Percentiles rank a stretch among this genome's conserved stretches.
Conservation (phyloP, 2,797 vertebrate genomes). For the Oreochromis mossambicus region DNA sequence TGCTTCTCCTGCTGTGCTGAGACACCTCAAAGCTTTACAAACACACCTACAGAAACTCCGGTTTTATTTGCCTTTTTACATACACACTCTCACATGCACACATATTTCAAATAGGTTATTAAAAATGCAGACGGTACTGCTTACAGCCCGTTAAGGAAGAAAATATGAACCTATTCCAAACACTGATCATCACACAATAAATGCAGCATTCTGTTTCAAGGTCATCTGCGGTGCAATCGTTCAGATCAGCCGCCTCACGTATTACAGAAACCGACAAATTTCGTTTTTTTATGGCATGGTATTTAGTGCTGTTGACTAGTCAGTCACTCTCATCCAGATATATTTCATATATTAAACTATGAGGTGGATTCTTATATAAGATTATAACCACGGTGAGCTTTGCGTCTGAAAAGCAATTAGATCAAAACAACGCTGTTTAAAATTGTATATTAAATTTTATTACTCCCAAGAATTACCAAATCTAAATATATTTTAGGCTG, state of each 20-base stretch:
- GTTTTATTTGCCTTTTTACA: background rate
- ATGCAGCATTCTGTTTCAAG: background rate
- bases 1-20: constrained; percentile 62
- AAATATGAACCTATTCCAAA: background rate
- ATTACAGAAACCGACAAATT: background rate
- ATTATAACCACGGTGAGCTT: background rate
- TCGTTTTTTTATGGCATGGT: background rate
- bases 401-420: background rate
- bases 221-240: background rate
- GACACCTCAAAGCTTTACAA: constrained; percentile 29
- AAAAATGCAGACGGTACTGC: background rate
- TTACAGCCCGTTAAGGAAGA: background rate
- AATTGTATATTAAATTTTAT: background rate
- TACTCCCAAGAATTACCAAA: background rate
- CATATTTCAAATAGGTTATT: background rate
- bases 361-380: background rate
- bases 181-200: background rate
- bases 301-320: background rate
- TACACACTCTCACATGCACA: background rate
- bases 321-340: background rate
- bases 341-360: background rate
- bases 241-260: background rate
- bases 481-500: background rate
- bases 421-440: background rate
- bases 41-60: background rate